phyloP scores from a whole-genome alignment of 1,140 invertebrate species.

The Triops cancriformis region DNA sequence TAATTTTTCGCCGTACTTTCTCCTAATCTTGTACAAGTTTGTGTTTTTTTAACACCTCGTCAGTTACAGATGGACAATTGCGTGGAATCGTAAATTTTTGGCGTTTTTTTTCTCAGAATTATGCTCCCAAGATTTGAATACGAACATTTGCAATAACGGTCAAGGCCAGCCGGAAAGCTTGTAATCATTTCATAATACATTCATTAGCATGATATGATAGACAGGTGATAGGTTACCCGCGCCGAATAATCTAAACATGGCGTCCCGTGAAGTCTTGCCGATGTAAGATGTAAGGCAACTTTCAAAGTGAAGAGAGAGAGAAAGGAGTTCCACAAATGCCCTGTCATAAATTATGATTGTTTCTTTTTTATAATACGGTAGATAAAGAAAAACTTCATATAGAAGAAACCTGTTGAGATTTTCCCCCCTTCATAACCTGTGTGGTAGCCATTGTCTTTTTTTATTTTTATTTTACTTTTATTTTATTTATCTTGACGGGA shows the following conservation, averaged over 20 bases:
- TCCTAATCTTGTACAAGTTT: too few species aligned
- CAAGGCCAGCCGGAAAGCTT: background rate
- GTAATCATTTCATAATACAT: conserved; percentile 10
- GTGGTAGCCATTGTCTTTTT: conserved; percentile 5
- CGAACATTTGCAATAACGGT: background rate
- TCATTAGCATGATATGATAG: conserved; percentile 5
- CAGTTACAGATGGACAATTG: too few species aligned
- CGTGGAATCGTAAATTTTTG: background rate
- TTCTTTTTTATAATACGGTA: background rate
- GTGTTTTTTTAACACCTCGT: too few species aligned
- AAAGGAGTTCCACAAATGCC: background rate
- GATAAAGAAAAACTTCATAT: background rate
- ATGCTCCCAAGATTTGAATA: background rate
- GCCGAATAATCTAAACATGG: background rate
- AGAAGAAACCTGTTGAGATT: background rate
- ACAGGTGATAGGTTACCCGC: background rate
- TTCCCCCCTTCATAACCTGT: background rate
- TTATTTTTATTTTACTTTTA: too few species aligned
- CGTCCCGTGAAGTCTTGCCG: background rate
- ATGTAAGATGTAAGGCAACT: conserved; percentile 6
- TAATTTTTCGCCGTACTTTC: too few species aligned
- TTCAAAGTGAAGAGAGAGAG: conserved; percentile 5
- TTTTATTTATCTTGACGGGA: conserved; percentile 14
- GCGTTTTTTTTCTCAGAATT: background rate
- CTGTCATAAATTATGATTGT: background rate